Percentiles rank a stretch among this genome's conserved stretches.
phyloP scores from a whole-genome alignment of 2,888 invertebrate genomes.

The Sussaba pulchella region DNA sequence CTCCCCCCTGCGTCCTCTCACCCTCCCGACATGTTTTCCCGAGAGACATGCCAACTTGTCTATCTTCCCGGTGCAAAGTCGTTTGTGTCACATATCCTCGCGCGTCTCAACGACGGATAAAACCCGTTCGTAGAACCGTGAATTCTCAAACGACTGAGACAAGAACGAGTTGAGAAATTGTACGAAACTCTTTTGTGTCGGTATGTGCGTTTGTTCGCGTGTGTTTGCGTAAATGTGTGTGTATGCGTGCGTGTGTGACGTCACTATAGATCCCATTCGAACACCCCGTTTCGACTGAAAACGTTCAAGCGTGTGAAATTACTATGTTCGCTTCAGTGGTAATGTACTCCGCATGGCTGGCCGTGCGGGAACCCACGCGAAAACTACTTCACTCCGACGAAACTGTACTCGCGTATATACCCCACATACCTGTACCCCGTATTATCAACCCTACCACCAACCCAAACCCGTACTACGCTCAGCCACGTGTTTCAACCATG shows the following conservation, averaged over 20 bases:
- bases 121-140: slow-evolving; percentile 3
- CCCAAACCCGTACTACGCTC: no score
- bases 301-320: slow-evolving; percentile 58
- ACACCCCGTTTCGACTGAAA: not conserved
- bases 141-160: slow-evolving; percentile 34
- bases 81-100: slow-evolving; percentile 26
- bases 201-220: not conserved
- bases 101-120: not conserved
- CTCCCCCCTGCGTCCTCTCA: not conserved
- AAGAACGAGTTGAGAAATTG: slow-evolving; percentile 3
- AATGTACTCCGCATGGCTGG: slow-evolving; percentile 45
- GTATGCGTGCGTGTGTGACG: not conserved
- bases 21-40: slow-evolving; percentile 1
- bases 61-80: slow-evolving; percentile 3
- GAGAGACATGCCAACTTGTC: not conserved
- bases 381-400: slow-evolving; percentile 57
- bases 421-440: no score
- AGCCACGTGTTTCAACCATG: no score
- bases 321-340: slow-evolving; percentile 62
- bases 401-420: slow-evolving; percentile 53
- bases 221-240: not conserved
- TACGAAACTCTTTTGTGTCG: not conserved
- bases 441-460: no score
- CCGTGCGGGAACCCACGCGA: slow-evolving; percentile 15
- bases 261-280: not conserved